These are phyloP conservation scores for Podotricha telesiphe DNA, from an alignment of 2,888 invertebrate genomes.

Conservation along the genomic window DNA sequence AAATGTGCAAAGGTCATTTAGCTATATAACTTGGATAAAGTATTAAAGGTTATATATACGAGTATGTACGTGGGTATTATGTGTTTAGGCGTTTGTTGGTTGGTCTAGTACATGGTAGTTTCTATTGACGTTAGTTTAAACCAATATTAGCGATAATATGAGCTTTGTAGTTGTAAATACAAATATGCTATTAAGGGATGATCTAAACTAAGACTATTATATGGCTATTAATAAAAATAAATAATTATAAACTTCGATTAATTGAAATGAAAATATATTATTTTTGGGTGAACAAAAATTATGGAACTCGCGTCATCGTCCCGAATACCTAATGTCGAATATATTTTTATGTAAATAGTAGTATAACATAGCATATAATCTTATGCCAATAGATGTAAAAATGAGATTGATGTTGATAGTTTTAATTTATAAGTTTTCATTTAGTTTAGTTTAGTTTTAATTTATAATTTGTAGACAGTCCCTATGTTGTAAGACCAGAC, in stretches of 20 bases:
- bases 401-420: no score
- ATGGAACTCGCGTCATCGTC: no score
- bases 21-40: background rate
- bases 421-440: no score
- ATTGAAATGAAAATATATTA: background rate
- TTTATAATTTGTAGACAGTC: no score
- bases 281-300: no score
- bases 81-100: background rate
- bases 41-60: background rate
- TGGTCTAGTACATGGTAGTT: background rate
- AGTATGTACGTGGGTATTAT: background rate
- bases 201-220: background rate
- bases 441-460: no score
- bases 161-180: slow-evolving; percentile 1
- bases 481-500: no score
- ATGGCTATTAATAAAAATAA: background rate
- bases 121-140: slow-evolving; percentile 5
- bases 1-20: slow-evolving; percentile 2
- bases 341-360: no score
- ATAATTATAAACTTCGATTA: background rate
- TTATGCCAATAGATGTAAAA: no score
- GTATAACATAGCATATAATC: no score
- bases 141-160: background rate
- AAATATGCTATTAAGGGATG: slow-evolving; percentile 6
- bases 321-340: no score